Base-by-base conservation (phyloP, 2,797 vertebrate species). In the Notoglanidium macrostoma region DNA sequence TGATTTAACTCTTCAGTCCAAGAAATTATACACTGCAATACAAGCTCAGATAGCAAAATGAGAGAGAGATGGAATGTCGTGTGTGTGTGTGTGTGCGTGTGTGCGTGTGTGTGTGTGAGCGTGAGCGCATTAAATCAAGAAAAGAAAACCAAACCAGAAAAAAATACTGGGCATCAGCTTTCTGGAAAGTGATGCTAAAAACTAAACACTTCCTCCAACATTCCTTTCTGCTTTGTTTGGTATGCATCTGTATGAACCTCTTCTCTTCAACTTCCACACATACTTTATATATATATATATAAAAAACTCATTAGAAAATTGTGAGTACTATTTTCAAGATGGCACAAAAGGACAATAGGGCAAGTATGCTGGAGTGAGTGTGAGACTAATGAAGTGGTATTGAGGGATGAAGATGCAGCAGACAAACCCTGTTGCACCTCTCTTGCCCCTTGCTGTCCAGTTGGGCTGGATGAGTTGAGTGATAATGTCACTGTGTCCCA, bases 1-100 rank as follows among this genome's bases (percentile, higher is more conserved):
- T 93, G 93, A 93, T 93, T 93, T 92, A 93, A 91, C 81, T 88
- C 90, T 89, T 93, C 88, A 90, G 91, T 88, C 88, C 81, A 90
- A 93, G 90, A 91, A 93, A 93, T 91, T 90, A 86, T 89, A 88
- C 85, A 86, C 26, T 67, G 73, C 57, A 73, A 51, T 6, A 49
- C 44, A 61, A 83, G 83, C 70, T 88, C 70, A 83, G 93, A 90
- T 89, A 90, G 88, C 85, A 82, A 80, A 85, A 86, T 57, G 2
- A 40, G 74, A 85, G 79, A 86, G 83, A 35, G 85, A 78, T 57
- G 46, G 65, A 86, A 5, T 35, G 15, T 5, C 32, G 3, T 26
- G 70, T 72, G 17, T 12, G 21, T 68, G 67, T 35, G 14, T 17
- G 29, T 17, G 29, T 67, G 65, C 15, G 65, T 15, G 29, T 15